Conservation (phyloP, 92 coral and sea anemone species). For the Palythoa caribaeorum region DNA sequence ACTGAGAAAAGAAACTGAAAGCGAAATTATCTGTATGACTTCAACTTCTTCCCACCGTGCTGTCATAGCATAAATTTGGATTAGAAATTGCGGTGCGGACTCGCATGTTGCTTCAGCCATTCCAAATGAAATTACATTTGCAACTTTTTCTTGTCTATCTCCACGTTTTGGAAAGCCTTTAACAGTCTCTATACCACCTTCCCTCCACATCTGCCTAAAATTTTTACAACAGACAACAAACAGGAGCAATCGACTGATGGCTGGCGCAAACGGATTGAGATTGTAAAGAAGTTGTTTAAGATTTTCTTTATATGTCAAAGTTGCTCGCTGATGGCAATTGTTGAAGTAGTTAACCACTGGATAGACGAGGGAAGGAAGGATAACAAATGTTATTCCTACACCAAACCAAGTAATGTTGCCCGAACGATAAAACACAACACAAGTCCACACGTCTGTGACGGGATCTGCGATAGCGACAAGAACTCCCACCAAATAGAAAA, state of each 20-base stretch:
- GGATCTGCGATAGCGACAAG: constrained; percentile 30
- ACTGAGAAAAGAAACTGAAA: constrained; percentile 53
- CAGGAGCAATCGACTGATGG: constrained; percentile 23
- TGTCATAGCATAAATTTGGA: constrained; percentile 62
- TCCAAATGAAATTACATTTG: constrained; percentile 1
- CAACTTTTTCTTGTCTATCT: constrained; percentile 20
- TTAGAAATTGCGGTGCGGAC: constrained; percentile 60
- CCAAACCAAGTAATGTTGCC: constrained; percentile 25
- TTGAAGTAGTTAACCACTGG: constrained; percentile 13
- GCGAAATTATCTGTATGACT: constrained; percentile 53
- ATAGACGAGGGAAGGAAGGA: background rate
- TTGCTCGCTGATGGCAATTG: background rate
- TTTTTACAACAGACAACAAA: constrained; percentile 27
- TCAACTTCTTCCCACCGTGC: constrained; percentile 37
- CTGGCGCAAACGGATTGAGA: constrained; percentile 22
- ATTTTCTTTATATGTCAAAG: background rate
- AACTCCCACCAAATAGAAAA: constrained; percentile 2
- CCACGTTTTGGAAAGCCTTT: constrained; percentile 36
- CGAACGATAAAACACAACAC: constrained; percentile 27
- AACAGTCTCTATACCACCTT: constrained; percentile 6
- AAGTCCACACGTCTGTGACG: constrained; percentile 29
- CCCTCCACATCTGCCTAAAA: constrained; percentile 31
- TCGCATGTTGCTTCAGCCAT: constrained; percentile 54
- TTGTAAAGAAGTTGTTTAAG: background rate
- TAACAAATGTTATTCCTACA: constrained; percentile 17